phyloP scores from a whole-genome alignment of 2,797 vertebrate genomes.

The Sebastolobus altivelis region DNA sequence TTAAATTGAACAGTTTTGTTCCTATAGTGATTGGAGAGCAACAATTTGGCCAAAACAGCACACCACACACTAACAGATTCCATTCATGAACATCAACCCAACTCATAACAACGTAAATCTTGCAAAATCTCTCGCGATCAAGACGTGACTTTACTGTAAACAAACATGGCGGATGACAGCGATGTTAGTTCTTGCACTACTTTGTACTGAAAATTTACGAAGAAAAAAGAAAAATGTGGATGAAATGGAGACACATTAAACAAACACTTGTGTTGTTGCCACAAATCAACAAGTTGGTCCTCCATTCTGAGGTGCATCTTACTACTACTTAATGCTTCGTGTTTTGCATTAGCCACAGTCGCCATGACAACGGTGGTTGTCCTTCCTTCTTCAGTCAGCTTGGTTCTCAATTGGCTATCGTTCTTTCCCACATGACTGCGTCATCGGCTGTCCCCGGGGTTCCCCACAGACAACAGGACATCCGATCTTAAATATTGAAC shows the following conservation, averaged over 20 bases:
- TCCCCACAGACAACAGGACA: not conserved
- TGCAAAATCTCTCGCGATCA: not conserved
- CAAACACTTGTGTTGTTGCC: not conserved
- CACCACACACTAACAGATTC: too few relatives aligned
- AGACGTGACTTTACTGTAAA: not conserved
- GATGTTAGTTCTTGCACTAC: not conserved
- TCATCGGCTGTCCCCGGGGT: not conserved
- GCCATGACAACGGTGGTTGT: not conserved
- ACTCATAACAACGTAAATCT: not conserved
- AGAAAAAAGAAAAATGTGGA: not conserved
- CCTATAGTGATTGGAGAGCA: not conserved
- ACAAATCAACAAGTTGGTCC: not conserved
- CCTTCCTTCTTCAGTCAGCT: fast-evolving
- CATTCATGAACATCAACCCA: too few relatives aligned
- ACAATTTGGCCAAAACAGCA: not conserved
- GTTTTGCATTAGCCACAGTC: not conserved
- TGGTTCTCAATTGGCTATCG: not conserved
- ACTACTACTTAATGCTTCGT: not conserved
- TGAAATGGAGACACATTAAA: not conserved
- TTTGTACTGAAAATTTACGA: not conserved
- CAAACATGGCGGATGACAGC: not conserved
- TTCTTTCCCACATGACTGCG: not conserved
- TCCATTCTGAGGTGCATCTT: not conserved
- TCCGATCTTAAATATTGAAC: not conserved
- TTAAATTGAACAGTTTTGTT: too few relatives aligned